Conservation (phyloP, 2,113 vertebrate genomes). For the Protobothrops flavoviridis region DNA sequence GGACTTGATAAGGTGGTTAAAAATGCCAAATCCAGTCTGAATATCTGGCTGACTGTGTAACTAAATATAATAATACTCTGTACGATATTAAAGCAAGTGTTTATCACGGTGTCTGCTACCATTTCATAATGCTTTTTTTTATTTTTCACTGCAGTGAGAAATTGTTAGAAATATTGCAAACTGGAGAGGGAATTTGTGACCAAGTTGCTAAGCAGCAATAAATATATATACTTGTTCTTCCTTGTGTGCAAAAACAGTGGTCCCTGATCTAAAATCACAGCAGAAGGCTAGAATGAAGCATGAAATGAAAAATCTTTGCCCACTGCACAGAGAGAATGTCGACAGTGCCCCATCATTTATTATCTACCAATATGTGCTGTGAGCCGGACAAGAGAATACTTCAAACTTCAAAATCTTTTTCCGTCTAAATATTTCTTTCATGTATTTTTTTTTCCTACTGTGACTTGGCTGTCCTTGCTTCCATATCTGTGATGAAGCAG, state of each 20-base stretch:
- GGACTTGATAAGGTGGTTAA: neutral
- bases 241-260: neutral
- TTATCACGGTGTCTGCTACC: neutral
- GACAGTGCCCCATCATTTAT: conserved; percentile 15
- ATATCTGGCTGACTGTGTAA: neutral
- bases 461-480: neutral
- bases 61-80: neutral
- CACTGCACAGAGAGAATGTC: conserved; percentile 21
- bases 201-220: conserved; percentile 17
- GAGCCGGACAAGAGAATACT: conserved; percentile 20
- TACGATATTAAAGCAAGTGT: neutral
- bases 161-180: neutral
- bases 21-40: neutral
- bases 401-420: neutral
- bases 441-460: neutral
- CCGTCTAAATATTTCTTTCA: neutral
- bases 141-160: neutral
- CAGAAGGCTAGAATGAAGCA: conserved; percentile 46
- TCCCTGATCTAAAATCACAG: conserved; percentile 39
- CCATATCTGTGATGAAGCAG: conserved; percentile 5
- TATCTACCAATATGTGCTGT: neutral
- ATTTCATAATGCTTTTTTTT: neutral
- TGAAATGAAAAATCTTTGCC: conserved; percentile 50
- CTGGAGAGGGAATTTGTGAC: conserved; percentile 8
- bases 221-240: conserved; percentile 29